A percentile compares a stretch with the other conserved stretches of the same genome.
Conservation (phyloP, 1,140 invertebrate species). For the Zaprionus taronus region DNA sequence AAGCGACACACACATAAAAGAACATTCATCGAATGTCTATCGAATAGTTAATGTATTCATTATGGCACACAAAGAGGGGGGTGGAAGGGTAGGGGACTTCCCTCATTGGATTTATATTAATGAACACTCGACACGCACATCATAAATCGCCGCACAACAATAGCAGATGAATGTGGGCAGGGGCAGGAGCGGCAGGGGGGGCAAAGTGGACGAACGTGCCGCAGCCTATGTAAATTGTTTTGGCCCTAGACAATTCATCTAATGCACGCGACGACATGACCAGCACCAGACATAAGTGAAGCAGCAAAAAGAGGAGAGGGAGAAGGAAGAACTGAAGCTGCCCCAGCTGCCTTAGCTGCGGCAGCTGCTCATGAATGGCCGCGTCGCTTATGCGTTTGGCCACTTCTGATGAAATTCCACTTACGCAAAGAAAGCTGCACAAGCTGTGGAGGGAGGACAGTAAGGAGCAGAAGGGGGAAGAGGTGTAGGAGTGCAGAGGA, state of each 20-base stretch:
- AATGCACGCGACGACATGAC: constrained; percentile 41
- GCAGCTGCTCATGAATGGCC: constrained; percentile 29
- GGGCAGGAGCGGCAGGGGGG: neutral
- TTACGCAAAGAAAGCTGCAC: constrained; percentile 60
- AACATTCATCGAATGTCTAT: constrained; percentile 65
- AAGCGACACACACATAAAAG: constrained; percentile 49
- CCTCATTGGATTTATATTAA: constrained; percentile 81
- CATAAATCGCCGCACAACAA: constrained; percentile 74
- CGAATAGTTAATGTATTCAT: constrained; percentile 76
- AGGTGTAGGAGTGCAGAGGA: neutral
- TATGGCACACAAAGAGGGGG: constrained; percentile 21
- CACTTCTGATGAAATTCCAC: constrained; percentile 61
- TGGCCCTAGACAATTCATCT: constrained; percentile 58
- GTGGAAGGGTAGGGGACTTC: constrained; percentile 26
- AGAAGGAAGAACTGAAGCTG: neutral
- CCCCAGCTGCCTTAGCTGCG: neutral
- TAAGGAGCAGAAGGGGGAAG: neutral
- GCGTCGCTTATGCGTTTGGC: constrained; percentile 10
- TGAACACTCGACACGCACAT: constrained; percentile 80
- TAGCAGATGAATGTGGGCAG: constrained; percentile 24
- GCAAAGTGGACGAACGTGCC: constrained; percentile 67
- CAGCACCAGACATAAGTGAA: neutral
- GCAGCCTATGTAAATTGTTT: constrained; percentile 52
- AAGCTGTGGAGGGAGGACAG: constrained; percentile 53
- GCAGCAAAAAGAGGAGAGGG: no score